Evolutionary conservation across 2,888 invertebrate species (phyloP), one percentile per base, ranked within the genome.

Genomic region (Mermis nigrescens): DNA sequence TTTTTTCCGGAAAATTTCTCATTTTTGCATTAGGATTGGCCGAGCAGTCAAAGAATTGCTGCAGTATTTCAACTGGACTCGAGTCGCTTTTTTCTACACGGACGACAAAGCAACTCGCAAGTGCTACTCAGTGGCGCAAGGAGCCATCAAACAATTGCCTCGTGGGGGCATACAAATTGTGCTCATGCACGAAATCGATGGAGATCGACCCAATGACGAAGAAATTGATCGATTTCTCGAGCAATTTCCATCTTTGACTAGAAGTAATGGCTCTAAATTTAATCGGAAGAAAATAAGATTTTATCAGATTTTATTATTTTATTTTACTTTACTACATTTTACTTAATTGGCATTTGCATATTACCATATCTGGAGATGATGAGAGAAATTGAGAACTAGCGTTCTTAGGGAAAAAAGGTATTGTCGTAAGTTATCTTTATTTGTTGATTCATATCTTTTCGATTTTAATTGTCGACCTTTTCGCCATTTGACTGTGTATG

Each of bases 51-150:
- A 59, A 27, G 63, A 63, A 54, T 57, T 65, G 2, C 64, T 66
- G 64, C 48, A 45, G 15, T 63, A 64, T 32, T 65, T 64, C 38
- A 63, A 54, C 4, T 66, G 66, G 66, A 61, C 62, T 12, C 63
- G 65, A 19, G 64, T 66, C 24, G 66, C 65, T n/a, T 62, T 65
- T n/a, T 60, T 66, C 46, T 66, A 63, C 55, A 58, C 62, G 1
- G 63, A 62, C 51, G 64, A 64, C 51, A 63, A 62, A 38, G 64
- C 64, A 29, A 58, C 58, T 12, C 63, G 64, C 28, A 64, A 64
- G 55, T 66, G 66, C 48, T 61, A 59, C 19, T 64, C 62, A 31
- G 62, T 64, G 38, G 61, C 64, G 2, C 63, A 63, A 31, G 66
- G 59, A 7, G 59, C 56, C 19, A 26, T 48, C n/a, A 55, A 56